Evolutionary conservation across 2,797 vertebrate genomes (phyloP).

Genomic region (Tenualosa thibaudeaui): DNA sequence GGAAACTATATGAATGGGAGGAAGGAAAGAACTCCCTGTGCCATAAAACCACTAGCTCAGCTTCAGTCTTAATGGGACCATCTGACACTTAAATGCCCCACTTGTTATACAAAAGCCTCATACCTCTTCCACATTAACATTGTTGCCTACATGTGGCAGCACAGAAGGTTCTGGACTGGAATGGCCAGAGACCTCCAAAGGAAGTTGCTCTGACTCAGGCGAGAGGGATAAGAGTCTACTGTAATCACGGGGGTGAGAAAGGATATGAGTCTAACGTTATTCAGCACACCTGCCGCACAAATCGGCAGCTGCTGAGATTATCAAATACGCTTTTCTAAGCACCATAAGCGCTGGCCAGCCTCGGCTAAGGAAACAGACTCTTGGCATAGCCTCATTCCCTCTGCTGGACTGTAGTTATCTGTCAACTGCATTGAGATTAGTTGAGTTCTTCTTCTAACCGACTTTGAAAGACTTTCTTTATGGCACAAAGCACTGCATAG

Average conservation of each 20-base stretch:
- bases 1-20: constrained; percentile 37
- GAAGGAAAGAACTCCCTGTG: constrained; percentile 32
- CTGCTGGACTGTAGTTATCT: not conserved
- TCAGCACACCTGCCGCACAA: constrained; percentile 4
- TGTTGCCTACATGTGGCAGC: not conserved
- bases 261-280: constrained; percentile 14
- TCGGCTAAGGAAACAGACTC: not conserved
- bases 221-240: not conserved
- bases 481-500: not conserved
- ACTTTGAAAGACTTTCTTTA: no score
- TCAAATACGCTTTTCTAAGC: not conserved
- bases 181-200: not conserved
- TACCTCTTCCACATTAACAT: constrained; percentile 36
- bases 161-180: not conserved
- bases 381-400: not conserved
- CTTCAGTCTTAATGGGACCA: constrained; percentile 40
- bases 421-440: not conserved
- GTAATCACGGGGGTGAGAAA: not conserved
- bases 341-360: not conserved
- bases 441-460: not conserved
- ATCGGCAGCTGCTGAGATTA: constrained; percentile 18
- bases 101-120: constrained; percentile 36
- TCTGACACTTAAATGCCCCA: constrained; percentile 7
- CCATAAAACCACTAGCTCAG: constrained; percentile 24
- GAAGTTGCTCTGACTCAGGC: not conserved